Evolutionary conservation across 2,797 vertebrate genomes (phyloP).

Genomic region (Dermochelys coriacea): DNA sequence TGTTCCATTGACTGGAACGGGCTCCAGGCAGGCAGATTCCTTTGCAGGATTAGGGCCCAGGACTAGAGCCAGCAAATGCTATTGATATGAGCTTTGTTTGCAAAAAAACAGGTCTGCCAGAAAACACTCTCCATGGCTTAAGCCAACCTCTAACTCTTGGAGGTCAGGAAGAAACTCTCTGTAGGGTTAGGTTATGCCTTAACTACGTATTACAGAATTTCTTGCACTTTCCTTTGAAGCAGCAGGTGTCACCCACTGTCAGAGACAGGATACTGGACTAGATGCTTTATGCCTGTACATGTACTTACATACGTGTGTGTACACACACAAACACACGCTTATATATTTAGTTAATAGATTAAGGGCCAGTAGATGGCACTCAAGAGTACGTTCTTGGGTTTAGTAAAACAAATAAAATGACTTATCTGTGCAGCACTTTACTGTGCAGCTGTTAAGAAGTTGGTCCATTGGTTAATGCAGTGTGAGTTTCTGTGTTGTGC

Average conservation of each 20-base stretch:
- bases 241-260: neutral
- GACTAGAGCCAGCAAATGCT: neutral
- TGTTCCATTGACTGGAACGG: neutral
- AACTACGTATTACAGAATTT: rapidly evolving
- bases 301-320: neutral
- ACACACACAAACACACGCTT: neutral
- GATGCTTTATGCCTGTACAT: neutral
- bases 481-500: neutral
- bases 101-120: neutral
- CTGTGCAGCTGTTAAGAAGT: rapidly evolving
- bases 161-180: neutral
- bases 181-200: neutral
- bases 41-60: neutral
- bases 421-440: conserved; percentile 15
- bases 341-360: neutral
- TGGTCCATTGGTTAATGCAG: neutral
- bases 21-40: neutral
- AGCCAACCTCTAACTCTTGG: neutral
- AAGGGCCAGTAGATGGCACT: conserved; percentile 47
- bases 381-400: conserved; percentile 26
- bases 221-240: rapidly evolving
- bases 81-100: neutral
- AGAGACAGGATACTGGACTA: neutral
- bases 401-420: neutral
- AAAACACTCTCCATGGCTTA: neutral